Conservation (phyloP, 2,797 vertebrate species). For the Ctenopoma kingsleyae region DNA sequence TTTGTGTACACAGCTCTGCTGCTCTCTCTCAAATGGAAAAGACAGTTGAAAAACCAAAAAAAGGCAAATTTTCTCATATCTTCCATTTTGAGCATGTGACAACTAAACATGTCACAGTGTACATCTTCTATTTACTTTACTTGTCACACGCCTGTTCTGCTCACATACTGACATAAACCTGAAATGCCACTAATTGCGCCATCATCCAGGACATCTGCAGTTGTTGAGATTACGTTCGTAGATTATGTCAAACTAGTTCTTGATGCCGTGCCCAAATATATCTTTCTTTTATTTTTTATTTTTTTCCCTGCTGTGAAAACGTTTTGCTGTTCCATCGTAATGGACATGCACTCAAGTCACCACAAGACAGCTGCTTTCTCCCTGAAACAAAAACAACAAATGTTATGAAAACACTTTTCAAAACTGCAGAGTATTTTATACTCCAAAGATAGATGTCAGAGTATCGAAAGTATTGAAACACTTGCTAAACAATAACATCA, state of each 20-base stretch:
- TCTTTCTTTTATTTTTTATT: constrained; percentile 8
- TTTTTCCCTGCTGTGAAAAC: constrained; percentile 4
- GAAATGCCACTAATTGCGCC: constrained; percentile 11
- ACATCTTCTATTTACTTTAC: background rate
- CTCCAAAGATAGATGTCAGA: background rate
- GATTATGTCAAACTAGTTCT: constrained; percentile 27
- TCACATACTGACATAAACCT: background rate
- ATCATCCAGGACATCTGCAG: constrained; percentile 5
- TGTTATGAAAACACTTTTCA: background rate
- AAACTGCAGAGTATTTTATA: background rate
- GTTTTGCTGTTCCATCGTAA: background rate
- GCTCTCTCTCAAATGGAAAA: constrained; percentile 19
- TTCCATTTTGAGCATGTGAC: background rate
- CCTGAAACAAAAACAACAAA: background rate
- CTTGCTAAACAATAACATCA: too few species aligned
- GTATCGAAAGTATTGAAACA: background rate
- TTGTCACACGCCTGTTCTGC: background rate
- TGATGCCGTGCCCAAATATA: background rate
- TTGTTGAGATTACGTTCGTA: constrained; percentile 26
- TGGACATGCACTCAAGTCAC: background rate
- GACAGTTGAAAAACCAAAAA: background rate
- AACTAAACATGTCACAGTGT: background rate
- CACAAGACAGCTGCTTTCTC: constrained; percentile 7
- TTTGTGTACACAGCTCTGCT: constrained; percentile 33
- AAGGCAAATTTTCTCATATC: background rate